A percentile compares a stretch with the other conserved stretches of the same genome.
These are phyloP conservation scores for Spicauda simplicius DNA, from an alignment of 2,888 invertebrate genomes.

Conservation along the genomic window DNA sequence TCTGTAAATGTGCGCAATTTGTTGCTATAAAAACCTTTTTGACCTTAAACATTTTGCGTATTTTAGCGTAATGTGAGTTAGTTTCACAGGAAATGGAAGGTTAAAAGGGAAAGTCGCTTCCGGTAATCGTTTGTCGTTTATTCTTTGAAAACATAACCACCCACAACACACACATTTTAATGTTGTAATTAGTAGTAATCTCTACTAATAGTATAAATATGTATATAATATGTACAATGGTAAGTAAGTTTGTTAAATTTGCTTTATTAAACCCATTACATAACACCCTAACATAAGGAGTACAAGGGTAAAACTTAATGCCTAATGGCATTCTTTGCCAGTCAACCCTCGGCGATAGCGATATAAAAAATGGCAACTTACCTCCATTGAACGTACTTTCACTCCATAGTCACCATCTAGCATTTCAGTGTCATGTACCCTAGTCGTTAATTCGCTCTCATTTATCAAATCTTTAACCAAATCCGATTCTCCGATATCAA, in stretches of 20 bases:
- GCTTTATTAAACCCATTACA: no score
- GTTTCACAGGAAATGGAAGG: background rate
- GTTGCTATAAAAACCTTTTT: constrained; percentile 36
- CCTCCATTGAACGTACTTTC: constrained; percentile 25
- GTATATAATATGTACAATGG: no score
- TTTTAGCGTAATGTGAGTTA: constrained; percentile 1
- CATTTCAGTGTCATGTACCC: constrained; percentile 58
- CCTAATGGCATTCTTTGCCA: no score
- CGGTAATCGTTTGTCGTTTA: background rate
- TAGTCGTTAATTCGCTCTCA: constrained; percentile 58
- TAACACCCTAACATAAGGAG: no score
- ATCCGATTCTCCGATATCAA: constrained; percentile 50
- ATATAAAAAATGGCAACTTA: background rate
- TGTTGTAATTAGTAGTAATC: no score
- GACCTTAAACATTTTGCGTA: constrained; percentile 13
- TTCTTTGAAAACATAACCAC: no score
- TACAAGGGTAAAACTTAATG: no score
- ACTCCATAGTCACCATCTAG: constrained; percentile 42
- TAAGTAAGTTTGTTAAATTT: no score
- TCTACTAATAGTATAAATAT: no score
- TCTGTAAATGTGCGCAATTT: constrained; percentile 11
- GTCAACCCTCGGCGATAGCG: no score
- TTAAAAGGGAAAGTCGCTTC: background rate
- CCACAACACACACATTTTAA: no score
- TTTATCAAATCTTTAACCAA: constrained; percentile 55